phyloP scores from a whole-genome alignment of 23 tunicate genomes.

The Corella eumyota region DNA sequence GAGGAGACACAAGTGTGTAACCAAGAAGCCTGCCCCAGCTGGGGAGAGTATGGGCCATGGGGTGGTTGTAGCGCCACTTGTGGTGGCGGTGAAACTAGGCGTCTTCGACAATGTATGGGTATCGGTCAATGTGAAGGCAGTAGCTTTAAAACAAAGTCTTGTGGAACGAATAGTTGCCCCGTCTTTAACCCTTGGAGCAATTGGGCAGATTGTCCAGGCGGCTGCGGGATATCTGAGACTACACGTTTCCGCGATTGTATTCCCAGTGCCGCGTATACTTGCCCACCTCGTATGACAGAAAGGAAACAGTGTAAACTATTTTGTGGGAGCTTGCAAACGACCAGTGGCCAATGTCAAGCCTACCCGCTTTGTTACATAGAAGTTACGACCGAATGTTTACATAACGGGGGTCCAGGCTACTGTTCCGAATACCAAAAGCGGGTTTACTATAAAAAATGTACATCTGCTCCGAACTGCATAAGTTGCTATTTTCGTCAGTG shows the following conservation, averaged over 20 bases:
- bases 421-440: too few species aligned
- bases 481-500: too few species aligned
- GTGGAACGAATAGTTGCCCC: neutral
- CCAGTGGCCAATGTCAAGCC: too few species aligned
- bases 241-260: neutral
- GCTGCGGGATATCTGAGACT: neutral
- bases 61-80: constrained; percentile 3
- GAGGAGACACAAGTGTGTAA: neutral
- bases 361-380: constrained; percentile 1
- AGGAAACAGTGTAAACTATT: too few species aligned
- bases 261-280: neutral
- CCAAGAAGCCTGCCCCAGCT: neutral
- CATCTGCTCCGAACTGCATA: too few species aligned
- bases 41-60: neutral
- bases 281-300: too few species aligned
- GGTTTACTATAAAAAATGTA: too few species aligned
- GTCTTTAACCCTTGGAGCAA: neutral
- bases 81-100: neutral
- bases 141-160: neutral
- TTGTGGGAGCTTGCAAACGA: too few species aligned
- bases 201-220: neutral
- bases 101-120: neutral
- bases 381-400: neutral
- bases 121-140: neutral
- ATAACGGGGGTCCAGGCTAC: neutral